Conservation (phyloP, 2,113 vertebrate species). For the Scytalopus superciliaris region DNA sequence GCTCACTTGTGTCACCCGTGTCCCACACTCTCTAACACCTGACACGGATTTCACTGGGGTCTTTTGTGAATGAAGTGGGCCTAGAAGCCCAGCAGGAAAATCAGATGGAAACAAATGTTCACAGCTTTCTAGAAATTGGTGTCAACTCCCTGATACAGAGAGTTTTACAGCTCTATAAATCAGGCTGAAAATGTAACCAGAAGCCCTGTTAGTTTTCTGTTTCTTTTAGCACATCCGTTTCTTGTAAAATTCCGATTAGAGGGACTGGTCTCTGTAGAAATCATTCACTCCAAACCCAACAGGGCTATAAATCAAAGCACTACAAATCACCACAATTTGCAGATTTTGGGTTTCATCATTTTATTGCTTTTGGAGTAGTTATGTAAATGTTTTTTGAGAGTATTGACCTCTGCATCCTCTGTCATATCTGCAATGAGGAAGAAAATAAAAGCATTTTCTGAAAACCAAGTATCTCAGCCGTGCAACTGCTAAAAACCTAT, state of each 20-base stretch:
- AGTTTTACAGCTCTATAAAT: slow-evolving; percentile 72
- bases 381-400: background rate
- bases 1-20: rapidly evolving
- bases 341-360: slow-evolving; percentile 53
- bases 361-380: slow-evolving; percentile 27
- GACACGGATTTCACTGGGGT: background rate
- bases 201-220: slow-evolving; percentile 66
- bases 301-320: slow-evolving; percentile 57
- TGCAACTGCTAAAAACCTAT: background rate
- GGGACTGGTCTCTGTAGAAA: slow-evolving; percentile 63
- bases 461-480: background rate
- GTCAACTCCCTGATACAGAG: slow-evolving; percentile 65
- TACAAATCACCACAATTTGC: slow-evolving; percentile 58
- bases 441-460: background rate
- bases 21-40: background rate
- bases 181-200: slow-evolving; percentile 70
- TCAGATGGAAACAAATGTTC: slow-evolving; percentile 60
- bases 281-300: slow-evolving; percentile 60
- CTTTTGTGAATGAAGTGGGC: background rate
- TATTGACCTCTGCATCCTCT: background rate
- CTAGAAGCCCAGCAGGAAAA: slow-evolving; percentile 37
- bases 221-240: slow-evolving; percentile 74
- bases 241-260: slow-evolving; percentile 73
- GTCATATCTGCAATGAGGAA: background rate
- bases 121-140: slow-evolving; percentile 64